phyloP scores from a whole-genome alignment of 2,113 vertebrate species.

The Alethe diademata region DNA sequence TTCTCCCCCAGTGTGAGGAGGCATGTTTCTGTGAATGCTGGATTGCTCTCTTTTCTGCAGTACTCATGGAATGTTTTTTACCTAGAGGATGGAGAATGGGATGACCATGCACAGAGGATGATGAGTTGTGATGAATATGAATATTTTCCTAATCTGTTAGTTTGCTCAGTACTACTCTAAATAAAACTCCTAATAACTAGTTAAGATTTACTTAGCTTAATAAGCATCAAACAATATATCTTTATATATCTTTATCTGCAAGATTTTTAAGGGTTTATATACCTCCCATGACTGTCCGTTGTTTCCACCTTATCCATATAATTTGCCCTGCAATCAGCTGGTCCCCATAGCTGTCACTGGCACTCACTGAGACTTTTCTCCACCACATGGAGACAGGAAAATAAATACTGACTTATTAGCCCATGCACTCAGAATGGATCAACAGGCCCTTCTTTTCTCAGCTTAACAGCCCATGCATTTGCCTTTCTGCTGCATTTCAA shows the following conservation, averaged over 20 bases:
- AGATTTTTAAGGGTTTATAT: not conserved
- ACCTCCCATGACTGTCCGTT: not conserved
- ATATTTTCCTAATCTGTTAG: not conserved
- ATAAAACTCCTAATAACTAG: not conserved
- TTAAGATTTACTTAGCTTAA: not conserved
- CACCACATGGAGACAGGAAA: not conserved
- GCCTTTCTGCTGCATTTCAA: not conserved
- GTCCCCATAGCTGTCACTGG: not conserved
- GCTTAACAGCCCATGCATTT: not conserved
- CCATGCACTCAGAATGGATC: not conserved
- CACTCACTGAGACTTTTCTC: not conserved
- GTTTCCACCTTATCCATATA: not conserved
- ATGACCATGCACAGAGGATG: not conserved
- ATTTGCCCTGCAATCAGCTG: not conserved
- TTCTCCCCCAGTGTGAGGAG: not conserved
- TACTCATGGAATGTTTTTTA: not conserved
- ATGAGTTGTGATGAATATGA: not conserved
- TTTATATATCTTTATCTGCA: not conserved
- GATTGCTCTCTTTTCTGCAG: not conserved
- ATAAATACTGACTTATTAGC: not conserved
- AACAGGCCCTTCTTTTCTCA: not conserved
- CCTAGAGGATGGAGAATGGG: not conserved
- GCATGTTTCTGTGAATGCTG: not conserved
- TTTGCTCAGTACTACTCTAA: not conserved
- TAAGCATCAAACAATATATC: not conserved